A percentile compares a stretch with the other conserved stretches of the same genome.
Evolutionary conservation across 2,888 invertebrate species (phyloP).

Genomic region (Tridacna crocea): DNA sequence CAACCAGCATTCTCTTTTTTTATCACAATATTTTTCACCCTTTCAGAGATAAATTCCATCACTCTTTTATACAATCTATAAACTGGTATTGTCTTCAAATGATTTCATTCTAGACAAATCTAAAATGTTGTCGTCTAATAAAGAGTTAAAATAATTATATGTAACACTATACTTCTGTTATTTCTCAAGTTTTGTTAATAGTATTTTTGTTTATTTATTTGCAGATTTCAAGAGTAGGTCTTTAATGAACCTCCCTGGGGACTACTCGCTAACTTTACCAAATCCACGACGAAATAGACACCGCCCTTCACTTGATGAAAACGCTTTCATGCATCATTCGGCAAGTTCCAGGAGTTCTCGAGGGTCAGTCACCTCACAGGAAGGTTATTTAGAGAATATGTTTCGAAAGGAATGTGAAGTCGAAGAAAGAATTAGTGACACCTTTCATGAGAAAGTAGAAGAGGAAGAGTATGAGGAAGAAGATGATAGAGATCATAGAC

Average conservation of each 20-base stretch:
- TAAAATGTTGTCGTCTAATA: too few relatives aligned
- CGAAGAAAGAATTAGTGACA: constrained; percentile 60
- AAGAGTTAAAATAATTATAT: too few relatives aligned
- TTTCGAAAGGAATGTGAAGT: constrained; percentile 67
- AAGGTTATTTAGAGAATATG: constrained; percentile 66
- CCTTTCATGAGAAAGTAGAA: constrained; percentile 44
- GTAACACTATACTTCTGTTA: too few relatives aligned
- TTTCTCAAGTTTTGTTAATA: too few relatives aligned
- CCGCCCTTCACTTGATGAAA: constrained; percentile 54
- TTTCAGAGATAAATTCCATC: too few relatives aligned
- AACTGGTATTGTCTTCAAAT: too few relatives aligned
- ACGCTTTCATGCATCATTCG: constrained; percentile 31
- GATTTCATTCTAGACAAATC: too few relatives aligned
- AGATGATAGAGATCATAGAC: constrained; percentile 25
- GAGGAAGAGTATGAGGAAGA: constrained; percentile 48
- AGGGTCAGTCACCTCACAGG: constrained; percentile 58
- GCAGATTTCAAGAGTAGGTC: constrained; percentile 63
- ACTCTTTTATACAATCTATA: too few relatives aligned
- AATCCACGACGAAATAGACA: constrained; percentile 37
- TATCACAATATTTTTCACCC: too few relatives aligned
- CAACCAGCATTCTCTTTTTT: too few relatives aligned
- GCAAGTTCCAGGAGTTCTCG: constrained; percentile 40
- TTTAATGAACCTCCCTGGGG: constrained; percentile 54
- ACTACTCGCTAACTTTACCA: constrained; percentile 51
- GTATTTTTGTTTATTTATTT: constrained; percentile 2